Evolutionary conservation across 92 coral and sea anemone species (phyloP).

Genomic region (Phymanthus crucifer): DNA sequence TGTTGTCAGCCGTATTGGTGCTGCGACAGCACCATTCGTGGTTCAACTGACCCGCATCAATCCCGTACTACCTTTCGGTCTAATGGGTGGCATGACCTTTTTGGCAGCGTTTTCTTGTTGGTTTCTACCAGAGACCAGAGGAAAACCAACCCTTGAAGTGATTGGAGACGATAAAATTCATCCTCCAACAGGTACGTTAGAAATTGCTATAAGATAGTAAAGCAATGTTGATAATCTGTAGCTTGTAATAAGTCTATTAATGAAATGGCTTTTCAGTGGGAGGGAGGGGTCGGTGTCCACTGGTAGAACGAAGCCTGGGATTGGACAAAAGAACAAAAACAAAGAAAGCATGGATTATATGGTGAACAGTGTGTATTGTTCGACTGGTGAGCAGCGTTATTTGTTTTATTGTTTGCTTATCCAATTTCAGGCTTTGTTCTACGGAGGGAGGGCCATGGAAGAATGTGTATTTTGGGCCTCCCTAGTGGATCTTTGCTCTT

Average conservation of each 20-base stretch:
- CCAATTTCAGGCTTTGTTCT: no score
- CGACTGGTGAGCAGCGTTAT: no score
- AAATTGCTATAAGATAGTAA: no score
- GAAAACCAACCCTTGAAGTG: conserved; percentile 70
- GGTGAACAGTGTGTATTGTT: no score
- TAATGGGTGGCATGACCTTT: conserved; percentile 71
- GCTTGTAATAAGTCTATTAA: background rate
- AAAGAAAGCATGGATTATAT: no score
- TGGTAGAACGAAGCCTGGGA: no score
- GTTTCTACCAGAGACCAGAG: conserved; percentile 71
- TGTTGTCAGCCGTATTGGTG: conserved; percentile 74
- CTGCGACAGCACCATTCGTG: conserved; percentile 71
- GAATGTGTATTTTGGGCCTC: no score
- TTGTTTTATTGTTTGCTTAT: no score
- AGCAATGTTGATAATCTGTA: background rate
- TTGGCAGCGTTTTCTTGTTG: conserved; percentile 64
- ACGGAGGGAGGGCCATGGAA: no score
- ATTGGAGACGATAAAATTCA: conserved; percentile 49
- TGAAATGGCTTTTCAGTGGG: background rate
- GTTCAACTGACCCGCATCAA: conserved; percentile 72
- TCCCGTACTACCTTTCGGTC: conserved; percentile 67
- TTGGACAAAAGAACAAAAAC: no score
- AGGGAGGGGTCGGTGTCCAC: no score
- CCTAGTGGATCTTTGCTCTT: no score
- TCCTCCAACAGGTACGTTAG: background rate